A percentile compares a stretch with the other conserved stretches of the same genome.
Evolutionary conservation across 2,113 vertebrate species (phyloP).

Genomic region (Promerops cafer): DNA sequence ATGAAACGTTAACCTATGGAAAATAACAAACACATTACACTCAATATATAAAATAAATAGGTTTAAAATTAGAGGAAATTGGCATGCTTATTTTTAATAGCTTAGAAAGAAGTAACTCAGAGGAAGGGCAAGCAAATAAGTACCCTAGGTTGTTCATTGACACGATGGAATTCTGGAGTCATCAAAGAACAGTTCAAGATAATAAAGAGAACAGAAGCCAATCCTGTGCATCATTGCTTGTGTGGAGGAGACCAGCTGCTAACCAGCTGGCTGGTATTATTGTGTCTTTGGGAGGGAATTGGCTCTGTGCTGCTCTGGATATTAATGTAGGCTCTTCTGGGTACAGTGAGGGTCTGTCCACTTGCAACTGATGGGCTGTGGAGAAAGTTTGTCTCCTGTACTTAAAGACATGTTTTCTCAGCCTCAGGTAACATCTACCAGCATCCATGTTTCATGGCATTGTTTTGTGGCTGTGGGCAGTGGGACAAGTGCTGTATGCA

Average conservation of each 20-base stretch:
- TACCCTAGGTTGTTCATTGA: background rate
- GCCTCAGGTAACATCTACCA: background rate
- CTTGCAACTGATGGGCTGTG: background rate
- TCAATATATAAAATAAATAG: background rate
- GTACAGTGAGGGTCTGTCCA: background rate
- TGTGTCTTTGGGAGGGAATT: background rate
- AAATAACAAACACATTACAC: background rate
- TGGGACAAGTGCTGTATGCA: background rate
- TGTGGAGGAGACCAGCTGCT: background rate
- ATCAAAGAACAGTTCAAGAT: background rate
- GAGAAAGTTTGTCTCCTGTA: background rate
- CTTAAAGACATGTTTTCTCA: background rate
- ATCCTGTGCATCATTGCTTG: background rate
- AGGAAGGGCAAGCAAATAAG: background rate
- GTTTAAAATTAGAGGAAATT: background rate
- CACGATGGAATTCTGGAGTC: background rate
- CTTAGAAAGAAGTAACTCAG: background rate
- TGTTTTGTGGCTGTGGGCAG: background rate
- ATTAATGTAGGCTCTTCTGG: background rate
- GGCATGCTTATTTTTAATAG: background rate
- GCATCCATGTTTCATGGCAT: background rate
- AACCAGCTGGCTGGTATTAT: background rate
- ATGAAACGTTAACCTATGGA: background rate
- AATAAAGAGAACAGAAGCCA: background rate
- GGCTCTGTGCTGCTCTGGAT: background rate